These are phyloP conservation scores for Synaphobranchus kaupii DNA, from an alignment of 2,797 vertebrate species.

Conservation along the genomic window DNA sequence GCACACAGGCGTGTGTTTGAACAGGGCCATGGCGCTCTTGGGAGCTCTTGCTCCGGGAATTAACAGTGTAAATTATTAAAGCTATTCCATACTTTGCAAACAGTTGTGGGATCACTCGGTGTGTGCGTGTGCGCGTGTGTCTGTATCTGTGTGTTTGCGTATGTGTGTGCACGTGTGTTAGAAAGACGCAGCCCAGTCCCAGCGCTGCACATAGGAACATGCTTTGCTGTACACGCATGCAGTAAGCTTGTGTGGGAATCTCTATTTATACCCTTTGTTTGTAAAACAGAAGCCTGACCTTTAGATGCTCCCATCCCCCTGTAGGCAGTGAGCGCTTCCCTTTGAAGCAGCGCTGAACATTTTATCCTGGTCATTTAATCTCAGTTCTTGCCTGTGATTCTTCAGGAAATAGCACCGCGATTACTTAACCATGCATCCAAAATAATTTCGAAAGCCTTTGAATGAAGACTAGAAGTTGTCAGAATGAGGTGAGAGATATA, in stretches of 20 bases:
- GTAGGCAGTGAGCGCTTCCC: constrained; percentile 55
- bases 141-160: neutral
- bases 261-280: neutral
- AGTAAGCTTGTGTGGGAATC: too few relatives aligned
- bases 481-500: too few relatives aligned
- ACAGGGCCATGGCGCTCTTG: constrained; percentile 61
- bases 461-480: too few relatives aligned
- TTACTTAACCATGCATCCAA: too few relatives aligned
- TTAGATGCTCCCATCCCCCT: constrained; percentile 71
- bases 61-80: constrained; percentile 79
- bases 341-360: constrained; percentile 35
- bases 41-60: constrained; percentile 64
- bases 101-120: constrained; percentile 38
- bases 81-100: constrained; percentile 71
- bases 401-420: too few relatives aligned
- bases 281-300: neutral
- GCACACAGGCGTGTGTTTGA: constrained; percentile 62
- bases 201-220: neutral
- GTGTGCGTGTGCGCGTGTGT: neutral
- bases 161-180: neutral
- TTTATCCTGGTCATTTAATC: too few relatives aligned
- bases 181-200: neutral
- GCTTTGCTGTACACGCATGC: neutral
- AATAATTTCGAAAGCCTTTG: too few relatives aligned
- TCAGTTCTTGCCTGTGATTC: too few relatives aligned